These are phyloP conservation scores for Sinotaia quadrata DNA, from an alignment of 2,888 invertebrate species.

Conservation along the genomic window DNA sequence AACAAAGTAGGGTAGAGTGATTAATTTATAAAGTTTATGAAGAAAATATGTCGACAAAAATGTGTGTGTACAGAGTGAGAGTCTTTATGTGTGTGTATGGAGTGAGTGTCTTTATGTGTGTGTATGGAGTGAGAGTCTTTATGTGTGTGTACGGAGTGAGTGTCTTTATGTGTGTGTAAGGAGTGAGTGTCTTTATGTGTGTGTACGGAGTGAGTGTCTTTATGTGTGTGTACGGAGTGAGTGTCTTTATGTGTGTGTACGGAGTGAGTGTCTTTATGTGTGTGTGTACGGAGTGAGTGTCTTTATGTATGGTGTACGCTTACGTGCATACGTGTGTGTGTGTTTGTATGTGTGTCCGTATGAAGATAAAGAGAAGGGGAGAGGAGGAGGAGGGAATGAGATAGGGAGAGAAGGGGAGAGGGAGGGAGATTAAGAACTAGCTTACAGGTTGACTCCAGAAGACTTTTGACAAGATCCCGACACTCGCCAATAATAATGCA, in stretches of 20 bases:
- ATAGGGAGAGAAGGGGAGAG: neutral
- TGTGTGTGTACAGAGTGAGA: too few relatives aligned
- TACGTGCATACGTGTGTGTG: neutral
- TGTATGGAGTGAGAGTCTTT: conserved; percentile 9
- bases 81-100: too few relatives aligned
- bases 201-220: neutral
- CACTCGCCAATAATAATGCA: too few relatives aligned
- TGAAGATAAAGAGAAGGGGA: neutral
- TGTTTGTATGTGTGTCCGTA: neutral
- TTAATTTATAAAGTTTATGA: too few relatives aligned
- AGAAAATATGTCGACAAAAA: too few relatives aligned
- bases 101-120: neutral
- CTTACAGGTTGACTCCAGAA: too few relatives aligned
- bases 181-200: conserved; percentile 2
- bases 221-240: neutral
- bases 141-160: conserved; percentile 8
- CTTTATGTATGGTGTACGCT: neutral
- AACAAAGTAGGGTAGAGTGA: too few relatives aligned
- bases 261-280: conserved; percentile 5
- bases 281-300: conserved; percentile 10
- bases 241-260: neutral
- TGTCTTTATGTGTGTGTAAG: conserved; percentile 8
- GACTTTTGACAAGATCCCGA: too few relatives aligned
- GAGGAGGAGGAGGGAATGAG: neutral
- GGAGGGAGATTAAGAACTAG: neutral